phyloP scores from a whole-genome alignment of 1,140 invertebrate genomes.

The Belonocnema kinseyi region DNA sequence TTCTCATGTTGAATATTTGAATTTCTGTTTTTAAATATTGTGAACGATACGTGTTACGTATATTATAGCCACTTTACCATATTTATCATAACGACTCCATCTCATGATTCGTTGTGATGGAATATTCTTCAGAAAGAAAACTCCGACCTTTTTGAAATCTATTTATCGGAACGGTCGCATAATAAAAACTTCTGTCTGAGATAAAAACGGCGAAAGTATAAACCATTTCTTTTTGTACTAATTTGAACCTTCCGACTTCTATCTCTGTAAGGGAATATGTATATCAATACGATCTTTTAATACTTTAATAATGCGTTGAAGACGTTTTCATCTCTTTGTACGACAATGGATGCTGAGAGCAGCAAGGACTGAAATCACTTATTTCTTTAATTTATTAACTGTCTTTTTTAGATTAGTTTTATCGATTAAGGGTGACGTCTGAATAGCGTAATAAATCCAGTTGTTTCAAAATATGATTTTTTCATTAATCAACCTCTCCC shows the following conservation, averaged over 20 bases:
- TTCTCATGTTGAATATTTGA: not conserved
- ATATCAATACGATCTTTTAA: not conserved
- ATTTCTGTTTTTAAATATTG: not conserved
- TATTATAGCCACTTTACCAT: not conserved
- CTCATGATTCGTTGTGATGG: constrained; percentile 4
- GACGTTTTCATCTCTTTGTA: not conserved
- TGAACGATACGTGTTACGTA: not conserved
- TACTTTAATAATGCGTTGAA: too few relatives aligned
- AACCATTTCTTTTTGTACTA: not conserved
- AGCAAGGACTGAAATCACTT: constrained; percentile 5
- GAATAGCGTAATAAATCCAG: constrained; percentile 5
- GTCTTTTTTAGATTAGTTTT: not conserved
- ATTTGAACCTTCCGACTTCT: not conserved
- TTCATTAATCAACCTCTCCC: not conserved
- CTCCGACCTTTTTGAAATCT: not conserved
- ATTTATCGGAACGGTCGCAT: not conserved
- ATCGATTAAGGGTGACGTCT: not conserved
- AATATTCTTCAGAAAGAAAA: not conserved
- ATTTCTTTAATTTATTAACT: not conserved
- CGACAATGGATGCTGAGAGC: constrained; percentile 1
- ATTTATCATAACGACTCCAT: constrained; percentile 2
- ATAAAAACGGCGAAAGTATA: not conserved
- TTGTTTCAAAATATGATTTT: not conserved
- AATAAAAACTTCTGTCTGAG: not conserved
- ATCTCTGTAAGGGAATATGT: not conserved